A percentile compares a stretch with the other conserved stretches of the same genome.
phyloP scores from a whole-genome alignment of 2,888 invertebrate species.

The Phoronis australis region DNA sequence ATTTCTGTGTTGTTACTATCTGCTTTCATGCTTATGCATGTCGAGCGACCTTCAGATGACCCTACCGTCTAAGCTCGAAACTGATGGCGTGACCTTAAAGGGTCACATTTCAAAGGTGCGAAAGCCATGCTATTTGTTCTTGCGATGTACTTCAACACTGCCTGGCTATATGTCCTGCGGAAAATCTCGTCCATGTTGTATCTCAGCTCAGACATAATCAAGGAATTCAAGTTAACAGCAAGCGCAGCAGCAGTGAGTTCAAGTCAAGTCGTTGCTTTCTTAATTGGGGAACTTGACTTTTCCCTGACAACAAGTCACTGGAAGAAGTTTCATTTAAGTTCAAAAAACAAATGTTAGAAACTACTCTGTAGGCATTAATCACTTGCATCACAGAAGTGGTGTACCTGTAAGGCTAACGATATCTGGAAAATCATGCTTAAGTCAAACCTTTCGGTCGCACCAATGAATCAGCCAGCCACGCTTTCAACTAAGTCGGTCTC shows the following conservation, averaged over 20 bases:
- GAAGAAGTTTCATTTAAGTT: not conserved
- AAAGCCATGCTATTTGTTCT: too few relatives aligned
- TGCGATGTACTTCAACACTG: constrained; percentile 11
- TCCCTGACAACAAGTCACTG: constrained; percentile 3
- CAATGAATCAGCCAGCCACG: constrained; percentile 13
- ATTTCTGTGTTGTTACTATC: too few relatives aligned
- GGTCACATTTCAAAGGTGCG: too few relatives aligned
- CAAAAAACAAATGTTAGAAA: not conserved
- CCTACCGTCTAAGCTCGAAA: too few relatives aligned
- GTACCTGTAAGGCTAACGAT: not conserved
- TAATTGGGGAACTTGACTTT: constrained; percentile 1
- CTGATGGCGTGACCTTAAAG: too few relatives aligned
- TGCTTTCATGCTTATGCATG: too few relatives aligned
- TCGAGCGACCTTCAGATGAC: too few relatives aligned
- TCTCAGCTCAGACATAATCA: constrained; percentile 7
- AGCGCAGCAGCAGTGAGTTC: too few relatives aligned
- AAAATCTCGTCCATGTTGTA: constrained; percentile 4
- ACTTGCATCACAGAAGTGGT: constrained; percentile 8
- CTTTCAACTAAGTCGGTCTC: constrained; percentile 8
- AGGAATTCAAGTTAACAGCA: constrained; percentile 4
- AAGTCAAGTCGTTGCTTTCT: constrained; percentile 1
- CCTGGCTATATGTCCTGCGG: constrained; percentile 13
- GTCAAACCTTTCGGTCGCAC: constrained; percentile 12
- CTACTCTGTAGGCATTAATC: constrained; percentile 3
- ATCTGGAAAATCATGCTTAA: constrained; percentile 5